Conservation (phyloP, 2,888 invertebrate genomes). For the Augiades crinisus region DNA sequence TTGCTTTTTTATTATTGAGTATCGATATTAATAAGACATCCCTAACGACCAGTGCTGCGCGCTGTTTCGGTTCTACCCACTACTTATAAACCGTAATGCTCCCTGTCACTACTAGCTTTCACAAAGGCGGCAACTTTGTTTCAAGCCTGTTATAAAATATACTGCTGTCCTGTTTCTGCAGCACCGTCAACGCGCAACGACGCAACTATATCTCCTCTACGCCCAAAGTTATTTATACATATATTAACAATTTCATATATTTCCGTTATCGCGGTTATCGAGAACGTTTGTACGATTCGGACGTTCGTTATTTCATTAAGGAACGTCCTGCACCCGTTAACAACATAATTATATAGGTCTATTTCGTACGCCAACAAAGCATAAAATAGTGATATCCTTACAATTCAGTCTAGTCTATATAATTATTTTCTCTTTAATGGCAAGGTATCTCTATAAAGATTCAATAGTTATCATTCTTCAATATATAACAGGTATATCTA, state of each 20-base stretch:
- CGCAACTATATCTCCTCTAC: constrained; percentile 50
- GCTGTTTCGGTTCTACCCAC: constrained; percentile 15
- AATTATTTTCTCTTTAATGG: constrained; percentile 76
- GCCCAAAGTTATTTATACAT: constrained; percentile 54
- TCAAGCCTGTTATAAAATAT: constrained; percentile 24
- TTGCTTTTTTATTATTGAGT: background rate
- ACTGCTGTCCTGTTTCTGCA: constrained; percentile 28
- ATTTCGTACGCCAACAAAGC: constrained; percentile 78
- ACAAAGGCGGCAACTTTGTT: constrained; percentile 23
- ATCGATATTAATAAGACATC: constrained; percentile 11
- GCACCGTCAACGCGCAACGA: constrained; percentile 35
- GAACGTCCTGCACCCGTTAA: constrained; percentile 62
- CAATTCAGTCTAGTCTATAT: constrained; percentile 81
- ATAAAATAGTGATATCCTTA: constrained; percentile 81
- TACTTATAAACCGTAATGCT: constrained; percentile 22
- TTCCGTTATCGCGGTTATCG: constrained; percentile 57
- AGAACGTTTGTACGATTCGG: constrained; percentile 61
- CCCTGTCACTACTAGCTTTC: constrained; percentile 22
- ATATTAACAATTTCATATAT: constrained; percentile 65
- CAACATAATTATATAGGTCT: constrained; percentile 58
- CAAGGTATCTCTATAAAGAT: constrained; percentile 81
- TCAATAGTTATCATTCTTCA: constrained; percentile 75
- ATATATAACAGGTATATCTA: constrained; percentile 79
- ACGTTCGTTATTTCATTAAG: constrained; percentile 51
- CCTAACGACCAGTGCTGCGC: constrained; percentile 17